phyloP scores from a whole-genome alignment of 2,113 vertebrate species.

The Oophaga pumilio region DNA sequence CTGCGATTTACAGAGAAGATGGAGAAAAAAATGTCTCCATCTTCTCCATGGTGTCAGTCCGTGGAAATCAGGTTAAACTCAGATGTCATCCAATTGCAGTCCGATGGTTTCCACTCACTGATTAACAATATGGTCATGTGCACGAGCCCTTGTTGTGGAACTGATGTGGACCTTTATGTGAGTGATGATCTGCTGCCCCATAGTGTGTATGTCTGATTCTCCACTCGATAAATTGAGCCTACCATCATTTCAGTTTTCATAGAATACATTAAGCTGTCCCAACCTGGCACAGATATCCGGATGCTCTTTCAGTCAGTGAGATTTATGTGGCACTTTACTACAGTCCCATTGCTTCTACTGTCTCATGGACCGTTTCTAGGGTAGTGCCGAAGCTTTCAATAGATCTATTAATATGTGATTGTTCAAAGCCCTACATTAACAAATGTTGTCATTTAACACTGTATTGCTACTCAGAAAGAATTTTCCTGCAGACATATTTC shows the following conservation, averaged over 20 bases:
- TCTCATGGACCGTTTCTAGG: neutral
- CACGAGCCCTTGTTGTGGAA: no score
- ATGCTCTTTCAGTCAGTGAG: neutral
- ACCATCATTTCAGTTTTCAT: neutral
- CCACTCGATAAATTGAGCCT: neutral
- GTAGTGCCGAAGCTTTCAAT: constrained; percentile 28
- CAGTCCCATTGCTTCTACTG: constrained; percentile 32
- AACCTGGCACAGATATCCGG: constrained; percentile 11
- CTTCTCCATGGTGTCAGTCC: no score
- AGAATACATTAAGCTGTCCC: neutral
- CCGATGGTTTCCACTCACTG: no score
- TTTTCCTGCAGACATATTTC: neutral
- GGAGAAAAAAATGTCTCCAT: no score
- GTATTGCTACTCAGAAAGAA: neutral
- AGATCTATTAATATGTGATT: constrained; percentile 35
- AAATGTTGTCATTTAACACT: neutral
- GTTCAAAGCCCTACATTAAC: constrained; percentile 12
- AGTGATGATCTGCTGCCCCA: neutral
- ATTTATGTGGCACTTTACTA: constrained; percentile 48
- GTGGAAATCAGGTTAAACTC: no score
- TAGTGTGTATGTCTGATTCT: neutral
- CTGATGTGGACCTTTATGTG: neutral
- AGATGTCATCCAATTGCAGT: no score
- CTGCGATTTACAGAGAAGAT: no score
- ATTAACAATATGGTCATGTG: no score